These are phyloP conservation scores for Anhinga rufa DNA, from an alignment of 2,113 vertebrate genomes.

Conservation along the genomic window DNA sequence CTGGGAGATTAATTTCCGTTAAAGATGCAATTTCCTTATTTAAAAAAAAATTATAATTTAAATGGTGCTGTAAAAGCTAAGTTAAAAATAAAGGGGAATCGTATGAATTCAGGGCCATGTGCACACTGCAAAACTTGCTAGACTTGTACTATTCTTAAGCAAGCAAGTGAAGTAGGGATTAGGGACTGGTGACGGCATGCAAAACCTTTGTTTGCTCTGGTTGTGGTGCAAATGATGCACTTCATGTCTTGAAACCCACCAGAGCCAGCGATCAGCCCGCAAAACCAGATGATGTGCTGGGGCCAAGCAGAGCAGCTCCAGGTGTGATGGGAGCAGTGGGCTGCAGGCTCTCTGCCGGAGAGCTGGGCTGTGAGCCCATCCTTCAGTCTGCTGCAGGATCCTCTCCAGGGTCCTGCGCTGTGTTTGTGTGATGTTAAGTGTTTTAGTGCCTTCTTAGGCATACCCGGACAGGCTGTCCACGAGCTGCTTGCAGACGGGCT, in stretches of 20 bases:
- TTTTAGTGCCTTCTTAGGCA: neutral
- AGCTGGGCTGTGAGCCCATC: neutral
- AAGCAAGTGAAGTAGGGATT: neutral
- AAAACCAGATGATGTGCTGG: neutral
- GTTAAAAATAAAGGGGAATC: neutral
- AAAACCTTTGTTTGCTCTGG: neutral
- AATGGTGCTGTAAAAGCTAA: slow-evolving; percentile 18
- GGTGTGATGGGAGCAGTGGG: neutral
- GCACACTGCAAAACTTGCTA: neutral
- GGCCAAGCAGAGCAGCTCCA: neutral
- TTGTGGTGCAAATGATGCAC: neutral
- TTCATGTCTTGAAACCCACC: neutral
- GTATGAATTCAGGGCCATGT: neutral
- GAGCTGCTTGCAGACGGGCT: no score
- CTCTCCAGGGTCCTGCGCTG: neutral
- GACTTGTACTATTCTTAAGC: neutral
- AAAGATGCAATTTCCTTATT: slow-evolving; percentile 59
- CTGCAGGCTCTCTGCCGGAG: accelerated
- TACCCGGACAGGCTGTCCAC: neutral
- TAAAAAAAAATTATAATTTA: neutral
- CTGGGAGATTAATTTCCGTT: slow-evolving; percentile 51
- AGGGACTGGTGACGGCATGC: neutral
- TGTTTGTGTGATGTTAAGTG: neutral
- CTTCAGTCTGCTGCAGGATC: neutral
- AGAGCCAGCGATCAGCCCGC: neutral